A percentile compares a stretch with the other conserved stretches of the same genome.
Evolutionary conservation across 2,888 invertebrate species (phyloP).

Genomic region (Himalopsyche kuldschensis): DNA sequence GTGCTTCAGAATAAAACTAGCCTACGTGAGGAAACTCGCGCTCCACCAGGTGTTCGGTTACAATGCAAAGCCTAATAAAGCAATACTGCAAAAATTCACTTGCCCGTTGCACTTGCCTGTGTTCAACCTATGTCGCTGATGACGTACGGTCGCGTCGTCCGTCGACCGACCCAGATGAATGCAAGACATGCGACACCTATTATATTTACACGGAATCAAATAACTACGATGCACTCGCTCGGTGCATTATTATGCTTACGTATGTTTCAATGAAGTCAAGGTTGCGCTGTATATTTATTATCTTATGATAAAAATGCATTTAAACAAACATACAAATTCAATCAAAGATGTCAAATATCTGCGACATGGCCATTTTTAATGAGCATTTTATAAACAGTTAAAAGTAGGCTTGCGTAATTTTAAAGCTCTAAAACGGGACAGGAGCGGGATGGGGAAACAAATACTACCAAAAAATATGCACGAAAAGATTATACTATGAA

Average conservation of each 20-base stretch:
- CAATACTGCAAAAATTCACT: background rate
- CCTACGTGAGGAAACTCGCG: conserved; percentile 1
- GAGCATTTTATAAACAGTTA: too few species aligned
- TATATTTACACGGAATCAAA: background rate
- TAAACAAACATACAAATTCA: too few species aligned
- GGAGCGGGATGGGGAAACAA: too few species aligned
- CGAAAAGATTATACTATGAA: too few species aligned
- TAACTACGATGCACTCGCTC: background rate
- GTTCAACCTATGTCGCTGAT: background rate
- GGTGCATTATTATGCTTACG: background rate
- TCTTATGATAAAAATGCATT: background rate
- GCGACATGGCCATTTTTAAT: too few species aligned
- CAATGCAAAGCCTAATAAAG: background rate
- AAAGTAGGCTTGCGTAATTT: too few species aligned
- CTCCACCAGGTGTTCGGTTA: background rate
- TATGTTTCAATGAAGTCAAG: background rate
- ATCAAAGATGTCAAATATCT: too few species aligned
- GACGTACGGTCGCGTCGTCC: background rate
- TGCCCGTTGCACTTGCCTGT: background rate
- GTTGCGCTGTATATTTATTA: background rate
- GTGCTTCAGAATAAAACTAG: background rate
- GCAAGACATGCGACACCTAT: background rate
- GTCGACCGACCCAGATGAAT: too few species aligned
- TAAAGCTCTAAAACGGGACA: too few species aligned
- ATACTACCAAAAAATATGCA: too few species aligned